Evolutionary conservation across 2,113 vertebrate genomes (phyloP).

Genomic region (Bolborhynchus lineola): DNA sequence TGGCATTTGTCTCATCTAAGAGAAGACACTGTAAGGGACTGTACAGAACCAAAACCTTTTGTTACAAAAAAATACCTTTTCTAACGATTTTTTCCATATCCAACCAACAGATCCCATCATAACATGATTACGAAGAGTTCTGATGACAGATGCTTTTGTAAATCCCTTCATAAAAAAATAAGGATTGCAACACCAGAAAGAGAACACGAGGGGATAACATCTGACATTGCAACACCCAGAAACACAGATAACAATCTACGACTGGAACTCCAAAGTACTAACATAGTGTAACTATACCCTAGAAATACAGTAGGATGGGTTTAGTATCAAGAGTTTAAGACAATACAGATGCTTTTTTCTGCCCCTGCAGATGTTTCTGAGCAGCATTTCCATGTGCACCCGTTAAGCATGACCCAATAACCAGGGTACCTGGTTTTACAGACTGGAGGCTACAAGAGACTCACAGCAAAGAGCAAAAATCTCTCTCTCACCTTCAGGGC

Average conservation of each 20-base stretch:
- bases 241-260: background rate
- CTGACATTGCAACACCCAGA: background rate
- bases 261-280: background rate
- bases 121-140: background rate
- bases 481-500: background rate
- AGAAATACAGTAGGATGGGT: background rate
- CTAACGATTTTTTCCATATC: background rate
- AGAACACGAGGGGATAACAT: background rate
- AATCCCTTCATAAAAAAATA: background rate
- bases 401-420: background rate
- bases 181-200: background rate
- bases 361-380: background rate
- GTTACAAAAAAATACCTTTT: background rate
- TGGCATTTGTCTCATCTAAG: background rate
- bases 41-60: background rate
- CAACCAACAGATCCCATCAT: background rate
- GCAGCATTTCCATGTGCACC: background rate
- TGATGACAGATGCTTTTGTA: background rate
- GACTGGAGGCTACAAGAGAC: background rate
- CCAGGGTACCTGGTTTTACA: background rate
- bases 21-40: background rate
- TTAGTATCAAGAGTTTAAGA: background rate
- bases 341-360: background rate
- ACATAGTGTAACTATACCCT: background rate
- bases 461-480: background rate